Percentiles rank a stretch among this genome's conserved stretches.
Conservation (phyloP, 2,113 vertebrate genomes). For the Apeltes quadracus region DNA sequence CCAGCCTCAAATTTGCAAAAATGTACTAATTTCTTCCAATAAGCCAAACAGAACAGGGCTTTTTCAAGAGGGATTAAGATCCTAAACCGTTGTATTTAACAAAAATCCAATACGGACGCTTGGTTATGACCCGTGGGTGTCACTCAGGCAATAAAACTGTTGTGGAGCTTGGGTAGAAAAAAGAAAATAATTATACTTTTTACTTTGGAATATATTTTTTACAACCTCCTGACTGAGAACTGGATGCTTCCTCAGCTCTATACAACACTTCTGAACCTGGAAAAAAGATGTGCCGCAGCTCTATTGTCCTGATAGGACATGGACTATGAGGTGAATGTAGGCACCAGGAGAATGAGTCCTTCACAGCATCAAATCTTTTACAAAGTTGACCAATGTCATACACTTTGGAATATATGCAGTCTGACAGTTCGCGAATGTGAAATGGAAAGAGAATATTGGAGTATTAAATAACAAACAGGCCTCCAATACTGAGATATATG, state of each 20-base stretch:
- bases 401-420: background rate
- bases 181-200: no score
- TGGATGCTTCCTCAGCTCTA: background rate
- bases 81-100: background rate
- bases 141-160: background rate
- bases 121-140: background rate
- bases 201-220: no score
- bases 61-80: no score
- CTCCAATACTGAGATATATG: slow-evolving; percentile 33
- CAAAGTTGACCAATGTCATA: background rate
- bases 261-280: background rate
- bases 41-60: no score
- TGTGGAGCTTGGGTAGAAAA: background rate
- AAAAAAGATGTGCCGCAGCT: background rate
- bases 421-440: no score
- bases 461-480: no score
- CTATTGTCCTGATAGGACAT: background rate
- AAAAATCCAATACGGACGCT: background rate
- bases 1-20: no score
- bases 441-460: no score
- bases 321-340: background rate
- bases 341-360: background rate
- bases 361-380: background rate
- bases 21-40: no score
- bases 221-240: background rate